Percentiles rank a stretch among this genome's conserved stretches.
Evolutionary conservation across 2,797 vertebrate species (phyloP).

Genomic region (Melanotaenia parkinsoni): DNA sequence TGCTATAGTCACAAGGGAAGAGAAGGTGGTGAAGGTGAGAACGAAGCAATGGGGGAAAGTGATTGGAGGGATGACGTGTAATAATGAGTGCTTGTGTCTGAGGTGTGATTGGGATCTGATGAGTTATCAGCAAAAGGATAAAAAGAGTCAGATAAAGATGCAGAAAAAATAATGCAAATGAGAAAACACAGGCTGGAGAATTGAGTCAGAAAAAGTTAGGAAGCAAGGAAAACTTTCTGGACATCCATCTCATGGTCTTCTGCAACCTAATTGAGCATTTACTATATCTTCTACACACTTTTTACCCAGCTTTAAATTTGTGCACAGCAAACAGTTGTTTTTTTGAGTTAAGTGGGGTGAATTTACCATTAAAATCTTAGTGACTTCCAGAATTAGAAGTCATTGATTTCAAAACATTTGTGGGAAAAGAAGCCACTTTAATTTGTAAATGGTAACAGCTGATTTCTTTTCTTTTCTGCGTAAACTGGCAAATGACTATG

Average conservation of each 20-base stretch:
- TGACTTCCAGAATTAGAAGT: constrained; percentile 2
- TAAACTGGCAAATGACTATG: neutral
- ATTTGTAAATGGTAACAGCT: neutral
- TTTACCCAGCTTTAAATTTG: constrained; percentile 11
- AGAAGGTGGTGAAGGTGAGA: constrained; percentile 47
- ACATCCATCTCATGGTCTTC: constrained; percentile 37
- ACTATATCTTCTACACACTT: constrained; percentile 5
- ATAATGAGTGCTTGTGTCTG: constrained; percentile 34
- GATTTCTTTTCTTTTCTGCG: neutral
- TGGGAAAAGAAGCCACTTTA: neutral
- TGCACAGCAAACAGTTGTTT: neutral
- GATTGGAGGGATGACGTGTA: constrained; percentile 41
- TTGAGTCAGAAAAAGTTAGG: constrained; percentile 24
- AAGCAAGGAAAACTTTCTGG: constrained; percentile 28
- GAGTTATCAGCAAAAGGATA: constrained; percentile 27
- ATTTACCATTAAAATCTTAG: constrained; percentile 10
- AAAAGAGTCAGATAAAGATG: constrained; percentile 15
- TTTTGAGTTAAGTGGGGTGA: neutral
- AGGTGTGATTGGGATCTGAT: constrained; percentile 37
- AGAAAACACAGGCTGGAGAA: constrained; percentile 4
- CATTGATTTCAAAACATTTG: neutral
- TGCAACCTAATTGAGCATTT: constrained; percentile 26
- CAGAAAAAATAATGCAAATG: constrained; percentile 25
- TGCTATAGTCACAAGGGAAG: constrained; percentile 54
- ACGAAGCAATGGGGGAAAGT: constrained; percentile 27